Conservation (phyloP, 2,797 vertebrate genomes). For the Coilia nasus region DNA sequence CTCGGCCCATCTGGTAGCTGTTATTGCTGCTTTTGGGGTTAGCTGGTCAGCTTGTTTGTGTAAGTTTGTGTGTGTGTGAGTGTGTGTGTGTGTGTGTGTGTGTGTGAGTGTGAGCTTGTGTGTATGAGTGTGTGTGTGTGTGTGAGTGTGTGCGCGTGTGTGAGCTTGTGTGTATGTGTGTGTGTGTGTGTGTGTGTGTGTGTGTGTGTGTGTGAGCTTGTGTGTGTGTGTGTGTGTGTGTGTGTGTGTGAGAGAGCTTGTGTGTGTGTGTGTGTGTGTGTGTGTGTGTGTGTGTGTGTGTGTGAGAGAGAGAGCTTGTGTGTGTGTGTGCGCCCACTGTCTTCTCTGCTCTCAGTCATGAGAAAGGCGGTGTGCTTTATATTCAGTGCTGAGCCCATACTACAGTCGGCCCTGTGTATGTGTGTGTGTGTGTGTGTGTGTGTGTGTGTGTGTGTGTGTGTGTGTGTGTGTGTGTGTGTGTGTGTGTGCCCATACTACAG, state of each 20-base stretch:
- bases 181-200: not conserved
- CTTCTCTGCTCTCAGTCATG: not conserved
- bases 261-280: too few species aligned
- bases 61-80: conserved; percentile 24
- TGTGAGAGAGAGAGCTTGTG: too few species aligned
- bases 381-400: not conserved
- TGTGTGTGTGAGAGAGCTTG: not conserved
- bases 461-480: too few species aligned
- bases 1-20: conserved; percentile 66
- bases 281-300: too few species aligned
- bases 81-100: conserved; percentile 36
- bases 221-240: too few species aligned
- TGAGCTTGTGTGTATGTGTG: not conserved
- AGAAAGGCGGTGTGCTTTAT: not conserved
- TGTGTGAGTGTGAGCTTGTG: conserved; percentile 29
- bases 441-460: too few species aligned
- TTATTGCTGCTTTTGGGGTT: conserved; percentile 62
- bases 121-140: not conserved
- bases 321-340: too few species aligned
- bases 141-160: not conserved
- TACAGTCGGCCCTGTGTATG: too few species aligned
- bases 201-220: not conserved
- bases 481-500: too few species aligned
- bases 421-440: too few species aligned
- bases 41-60: conserved; percentile 23